These are phyloP conservation scores for Pristionchus exspectatus DNA, from an alignment of 2,888 invertebrate genomes.

Conservation along the genomic window DNA sequence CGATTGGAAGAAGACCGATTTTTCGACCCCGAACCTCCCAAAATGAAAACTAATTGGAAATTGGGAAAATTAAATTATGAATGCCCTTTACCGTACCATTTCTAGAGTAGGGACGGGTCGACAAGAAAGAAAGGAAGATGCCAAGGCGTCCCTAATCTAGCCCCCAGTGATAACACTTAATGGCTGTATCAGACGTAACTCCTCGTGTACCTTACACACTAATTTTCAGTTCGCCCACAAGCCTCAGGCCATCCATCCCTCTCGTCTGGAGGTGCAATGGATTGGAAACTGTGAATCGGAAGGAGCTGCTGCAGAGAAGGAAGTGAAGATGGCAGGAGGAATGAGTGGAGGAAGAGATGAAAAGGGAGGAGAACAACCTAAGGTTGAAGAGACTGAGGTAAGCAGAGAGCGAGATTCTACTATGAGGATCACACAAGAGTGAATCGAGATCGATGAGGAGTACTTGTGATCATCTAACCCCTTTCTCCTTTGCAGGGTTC, in stretches of 20 bases:
- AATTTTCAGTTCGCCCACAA: not conserved
- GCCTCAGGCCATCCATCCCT: not conserved
- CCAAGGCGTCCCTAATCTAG: too few species aligned
- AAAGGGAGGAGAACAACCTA: not conserved
- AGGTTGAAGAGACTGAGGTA: slow-evolving; percentile 18
- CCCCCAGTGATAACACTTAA: too few species aligned
- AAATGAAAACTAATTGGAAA: not conserved
- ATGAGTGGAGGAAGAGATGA: not conserved
- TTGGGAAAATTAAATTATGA: not conserved
- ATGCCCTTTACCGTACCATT: not conserved
- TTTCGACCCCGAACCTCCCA: not conserved
- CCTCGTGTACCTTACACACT: not conserved
- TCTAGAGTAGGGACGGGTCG: too few species aligned
- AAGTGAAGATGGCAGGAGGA: slow-evolving; percentile 17
- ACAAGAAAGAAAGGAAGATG: too few species aligned
- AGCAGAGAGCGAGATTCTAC: not conserved
- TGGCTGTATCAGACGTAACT: too few species aligned
- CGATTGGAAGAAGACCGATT: not conserved
- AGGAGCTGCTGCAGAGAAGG: not conserved
- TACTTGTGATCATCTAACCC: not conserved
- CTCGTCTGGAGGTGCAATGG: slow-evolving; percentile 30
- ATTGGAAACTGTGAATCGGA: not conserved
- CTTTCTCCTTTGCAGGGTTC: slow-evolving; percentile 55
- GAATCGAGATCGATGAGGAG: too few species aligned
- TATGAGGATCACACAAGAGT: too few species aligned